Percentiles rank a stretch among this genome's conserved stretches.
phyloP scores from a whole-genome alignment of 2,113 vertebrate species.

The Odontophorus gujanensis region DNA sequence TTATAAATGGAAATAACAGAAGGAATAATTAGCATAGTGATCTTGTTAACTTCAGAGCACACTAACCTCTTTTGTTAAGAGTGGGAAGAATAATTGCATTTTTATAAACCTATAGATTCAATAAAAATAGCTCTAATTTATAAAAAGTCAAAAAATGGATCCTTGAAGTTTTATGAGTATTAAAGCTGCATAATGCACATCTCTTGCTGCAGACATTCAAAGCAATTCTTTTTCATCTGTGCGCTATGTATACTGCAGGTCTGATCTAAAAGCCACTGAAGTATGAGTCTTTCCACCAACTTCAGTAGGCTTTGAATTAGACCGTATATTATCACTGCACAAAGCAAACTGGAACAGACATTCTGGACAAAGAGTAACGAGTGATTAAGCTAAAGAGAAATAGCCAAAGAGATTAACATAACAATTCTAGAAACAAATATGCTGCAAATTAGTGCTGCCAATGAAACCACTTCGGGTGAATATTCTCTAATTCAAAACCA shows the following conservation, averaged over 20 bases:
- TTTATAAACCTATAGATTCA: background rate
- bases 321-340: background rate
- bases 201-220: background rate
- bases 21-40: constrained; percentile 15
- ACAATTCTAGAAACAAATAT: background rate
- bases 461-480: background rate
- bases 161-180: background rate
- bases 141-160: background rate
- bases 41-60: background rate
- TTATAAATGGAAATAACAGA: constrained; percentile 5
- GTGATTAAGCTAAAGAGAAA: background rate
- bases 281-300: background rate
- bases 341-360: background rate
- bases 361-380: background rate
- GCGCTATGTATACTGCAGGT: background rate
- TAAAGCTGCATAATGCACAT: background rate
- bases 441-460: accelerated
- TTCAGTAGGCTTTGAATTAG: background rate
- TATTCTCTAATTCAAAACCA: background rate
- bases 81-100: background rate
- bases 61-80: background rate
- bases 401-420: background rate
- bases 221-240: background rate
- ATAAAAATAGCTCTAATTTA: background rate
- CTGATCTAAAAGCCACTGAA: background rate